phyloP scores from a whole-genome alignment of 1,140 invertebrate species.

The Ceratoteleas bidentatus region DNA sequence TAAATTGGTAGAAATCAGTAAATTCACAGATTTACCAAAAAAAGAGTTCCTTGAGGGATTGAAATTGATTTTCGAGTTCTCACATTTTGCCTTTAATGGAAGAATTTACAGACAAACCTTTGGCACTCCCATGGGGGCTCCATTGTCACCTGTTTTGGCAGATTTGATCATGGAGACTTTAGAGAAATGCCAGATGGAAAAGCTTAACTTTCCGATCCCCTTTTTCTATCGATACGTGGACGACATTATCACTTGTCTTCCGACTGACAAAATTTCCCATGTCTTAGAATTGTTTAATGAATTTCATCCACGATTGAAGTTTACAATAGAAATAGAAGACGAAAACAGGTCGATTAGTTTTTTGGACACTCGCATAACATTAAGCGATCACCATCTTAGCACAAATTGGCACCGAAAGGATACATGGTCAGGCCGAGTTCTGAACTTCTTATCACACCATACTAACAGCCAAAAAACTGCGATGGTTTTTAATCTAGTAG shows the following conservation, averaged over 20 bases:
- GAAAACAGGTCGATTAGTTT: neutral
- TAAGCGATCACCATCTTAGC: neutral
- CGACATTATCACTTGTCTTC: neutral
- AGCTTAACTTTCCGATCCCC: neutral
- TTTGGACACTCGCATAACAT: neutral
- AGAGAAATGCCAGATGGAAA: neutral
- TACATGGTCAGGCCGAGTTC: neutral
- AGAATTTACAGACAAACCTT: constrained; percentile 5
- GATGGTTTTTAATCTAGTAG: constrained; percentile 12
- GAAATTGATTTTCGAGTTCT: neutral
- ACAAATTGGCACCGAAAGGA: neutral
- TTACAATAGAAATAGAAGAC: neutral
- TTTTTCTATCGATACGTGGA: constrained; percentile 4
- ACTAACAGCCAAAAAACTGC: neutral
- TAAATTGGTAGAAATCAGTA: neutral
- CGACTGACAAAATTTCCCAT: neutral
- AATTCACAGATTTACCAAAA: neutral
- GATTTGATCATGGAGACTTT: constrained; percentile 1
- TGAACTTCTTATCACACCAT: neutral
- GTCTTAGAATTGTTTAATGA: neutral
- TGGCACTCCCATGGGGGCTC: constrained; percentile 5
- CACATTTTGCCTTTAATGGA: neutral
- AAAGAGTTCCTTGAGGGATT: neutral
- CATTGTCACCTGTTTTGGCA: neutral
- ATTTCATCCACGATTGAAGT: neutral